A percentile compares a stretch with the other conserved stretches of the same genome.
phyloP scores from a whole-genome alignment of 1,140 invertebrate species.

The Branchinecta lindahli region DNA sequence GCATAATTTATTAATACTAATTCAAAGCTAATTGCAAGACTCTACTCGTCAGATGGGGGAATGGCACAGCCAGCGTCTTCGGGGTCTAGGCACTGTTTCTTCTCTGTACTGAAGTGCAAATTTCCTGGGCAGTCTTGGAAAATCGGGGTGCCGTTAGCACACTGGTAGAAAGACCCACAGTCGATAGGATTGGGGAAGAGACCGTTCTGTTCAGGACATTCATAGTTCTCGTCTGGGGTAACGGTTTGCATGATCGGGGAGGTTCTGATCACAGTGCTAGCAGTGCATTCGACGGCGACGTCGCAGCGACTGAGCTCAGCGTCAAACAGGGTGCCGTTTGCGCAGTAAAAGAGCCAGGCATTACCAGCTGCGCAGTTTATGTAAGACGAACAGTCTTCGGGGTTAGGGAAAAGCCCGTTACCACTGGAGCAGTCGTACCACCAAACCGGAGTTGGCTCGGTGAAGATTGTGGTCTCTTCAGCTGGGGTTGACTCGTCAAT shows the following conservation, averaged over 20 bases:
- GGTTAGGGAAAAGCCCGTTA: conserved; percentile 15
- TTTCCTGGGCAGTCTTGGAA: neutral
- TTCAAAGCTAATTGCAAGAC: too few relatives aligned
- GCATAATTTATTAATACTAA: too few relatives aligned
- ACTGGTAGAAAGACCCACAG: conserved; percentile 5
- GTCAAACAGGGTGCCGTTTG: neutral
- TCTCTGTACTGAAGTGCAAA: neutral
- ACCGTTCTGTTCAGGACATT: conserved; percentile 10
- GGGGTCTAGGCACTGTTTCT: neutral
- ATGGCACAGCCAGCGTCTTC: neutral
- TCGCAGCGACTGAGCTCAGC: neutral
- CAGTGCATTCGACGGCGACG: neutral
- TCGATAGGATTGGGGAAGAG: conserved; percentile 11
- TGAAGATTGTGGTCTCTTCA: neutral
- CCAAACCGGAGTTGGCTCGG: conserved; percentile 1
- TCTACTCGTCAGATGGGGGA: too few relatives aligned
- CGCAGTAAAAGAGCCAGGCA: neutral
- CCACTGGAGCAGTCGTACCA: conserved; percentile 11
- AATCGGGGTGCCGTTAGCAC: neutral
- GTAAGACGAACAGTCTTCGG: conserved; percentile 8
- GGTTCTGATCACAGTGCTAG: neutral
- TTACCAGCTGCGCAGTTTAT: neutral
- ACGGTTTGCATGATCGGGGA: conserved; percentile 11
- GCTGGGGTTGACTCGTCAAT: neutral
- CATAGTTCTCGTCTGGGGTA: conserved; percentile 8